Conservation (phyloP, 2,113 vertebrate species). For the Apistogramma diplotaenia region DNA sequence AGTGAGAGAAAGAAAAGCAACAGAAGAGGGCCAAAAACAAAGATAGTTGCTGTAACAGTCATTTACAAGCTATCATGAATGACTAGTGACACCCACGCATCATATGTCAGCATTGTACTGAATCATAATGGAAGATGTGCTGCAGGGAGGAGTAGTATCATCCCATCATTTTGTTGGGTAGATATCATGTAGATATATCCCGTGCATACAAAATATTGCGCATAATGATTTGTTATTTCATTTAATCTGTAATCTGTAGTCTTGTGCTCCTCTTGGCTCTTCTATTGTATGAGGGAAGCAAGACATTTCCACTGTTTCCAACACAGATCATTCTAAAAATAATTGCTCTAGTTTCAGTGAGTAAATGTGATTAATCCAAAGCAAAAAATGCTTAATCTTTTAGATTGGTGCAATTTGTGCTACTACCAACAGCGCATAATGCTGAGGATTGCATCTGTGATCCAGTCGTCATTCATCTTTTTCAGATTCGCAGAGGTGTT, state of each 20-base stretch:
- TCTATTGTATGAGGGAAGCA: not conserved
- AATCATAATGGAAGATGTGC: not conserved
- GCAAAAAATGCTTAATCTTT: not conserved
- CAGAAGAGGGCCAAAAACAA: not conserved
- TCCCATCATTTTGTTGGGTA: not conserved
- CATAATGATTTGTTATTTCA: no score
- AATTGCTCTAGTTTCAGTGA: not conserved
- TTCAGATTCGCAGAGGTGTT: not conserved
- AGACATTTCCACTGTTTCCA: not conserved
- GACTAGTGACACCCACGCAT: constrained; percentile 3
- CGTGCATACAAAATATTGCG: no score
- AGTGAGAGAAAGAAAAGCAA: not conserved
- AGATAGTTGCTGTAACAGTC: not conserved
- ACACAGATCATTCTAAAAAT: not conserved
- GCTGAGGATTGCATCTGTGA: not conserved
- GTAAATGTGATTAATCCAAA: not conserved
- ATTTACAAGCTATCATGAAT: constrained; percentile 6
- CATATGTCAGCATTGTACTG: constrained; percentile 6
- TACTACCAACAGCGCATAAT: not conserved
- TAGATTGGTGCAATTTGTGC: constrained; percentile 7
- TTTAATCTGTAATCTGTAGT: not conserved
- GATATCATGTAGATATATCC: not conserved
- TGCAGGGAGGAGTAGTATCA: not conserved
- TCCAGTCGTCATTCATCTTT: not conserved
- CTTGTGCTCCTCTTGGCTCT: not conserved